A percentile compares a stretch with the other conserved stretches of the same genome.
Conservation (phyloP, 2,113 vertebrate genomes). For the Brachionichthys hirsutus region DNA sequence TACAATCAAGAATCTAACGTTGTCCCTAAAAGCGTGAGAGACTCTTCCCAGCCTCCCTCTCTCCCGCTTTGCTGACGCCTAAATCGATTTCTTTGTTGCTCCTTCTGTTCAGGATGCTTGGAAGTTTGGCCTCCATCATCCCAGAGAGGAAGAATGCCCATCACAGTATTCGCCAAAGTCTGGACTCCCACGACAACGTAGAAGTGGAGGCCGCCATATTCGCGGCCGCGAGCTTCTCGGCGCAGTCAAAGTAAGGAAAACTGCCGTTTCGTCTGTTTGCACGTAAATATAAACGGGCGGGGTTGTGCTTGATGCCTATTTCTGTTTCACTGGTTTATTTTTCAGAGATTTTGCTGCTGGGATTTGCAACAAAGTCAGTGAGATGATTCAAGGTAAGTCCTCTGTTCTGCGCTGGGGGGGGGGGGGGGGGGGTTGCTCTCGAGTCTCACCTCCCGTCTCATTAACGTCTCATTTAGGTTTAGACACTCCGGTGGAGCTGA, state of each 20-base stretch:
- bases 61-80: neutral
- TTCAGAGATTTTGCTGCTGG: conserved; percentile 95
- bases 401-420: neutral
- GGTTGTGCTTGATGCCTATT: neutral
- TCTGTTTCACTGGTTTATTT: conserved; percentile 24
- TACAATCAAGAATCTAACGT: neutral
- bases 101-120: conserved; percentile 84
- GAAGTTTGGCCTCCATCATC: conserved; percentile 97
- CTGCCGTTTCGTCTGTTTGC: neutral
- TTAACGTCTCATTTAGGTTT: conserved; percentile 81
- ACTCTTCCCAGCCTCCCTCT: neutral
- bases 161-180: conserved; percentile 97
- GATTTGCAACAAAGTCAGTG: conserved; percentile 99
- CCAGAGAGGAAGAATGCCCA: conserved; percentile 98
- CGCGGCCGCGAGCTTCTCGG: conserved; percentile 96
- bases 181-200: conserved; percentile 97
- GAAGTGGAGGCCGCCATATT: conserved; percentile 99
- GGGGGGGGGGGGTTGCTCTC: neutral
- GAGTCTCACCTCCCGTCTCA: neutral
- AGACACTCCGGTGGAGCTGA: conserved; percentile 94
- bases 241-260: conserved; percentile 90
- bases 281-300: neutral
- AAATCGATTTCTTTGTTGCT: neutral
- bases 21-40: neutral
- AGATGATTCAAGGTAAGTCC: conserved; percentile 98